These are phyloP conservation scores for Engraulis encrasicolus DNA, from an alignment of 2,113 vertebrate genomes.

Conservation along the genomic window DNA sequence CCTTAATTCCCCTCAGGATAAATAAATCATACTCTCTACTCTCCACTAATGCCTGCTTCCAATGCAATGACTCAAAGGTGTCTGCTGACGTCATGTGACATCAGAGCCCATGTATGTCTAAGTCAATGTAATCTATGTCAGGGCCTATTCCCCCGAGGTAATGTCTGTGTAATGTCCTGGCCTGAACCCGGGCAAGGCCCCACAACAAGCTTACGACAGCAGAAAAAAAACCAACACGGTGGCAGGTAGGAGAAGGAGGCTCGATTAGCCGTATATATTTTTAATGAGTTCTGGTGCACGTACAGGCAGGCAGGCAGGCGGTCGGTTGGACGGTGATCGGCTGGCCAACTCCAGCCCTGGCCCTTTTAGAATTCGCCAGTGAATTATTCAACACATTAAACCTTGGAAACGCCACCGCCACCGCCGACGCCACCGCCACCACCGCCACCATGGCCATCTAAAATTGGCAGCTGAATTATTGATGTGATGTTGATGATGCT, in stretches of 20 bases:
- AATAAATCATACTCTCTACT: no score
- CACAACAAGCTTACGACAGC: constrained; percentile 50
- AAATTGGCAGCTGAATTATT: constrained; percentile 69
- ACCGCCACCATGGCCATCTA: no score
- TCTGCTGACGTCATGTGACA: no score
- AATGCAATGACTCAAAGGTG: no score
- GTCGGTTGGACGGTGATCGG: no score
- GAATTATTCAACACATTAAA: constrained; percentile 69
- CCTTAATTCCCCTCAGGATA: no score
- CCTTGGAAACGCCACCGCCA: constrained; percentile 63
- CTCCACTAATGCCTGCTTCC: no score
- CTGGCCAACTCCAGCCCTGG: constrained; percentile 37
- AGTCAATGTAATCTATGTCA: constrained; percentile 54
- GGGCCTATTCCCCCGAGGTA: no score
- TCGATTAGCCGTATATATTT: constrained; percentile 61
- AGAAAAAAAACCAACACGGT: constrained; percentile 38
- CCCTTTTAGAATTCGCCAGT: constrained; percentile 64
- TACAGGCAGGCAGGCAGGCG: no score
- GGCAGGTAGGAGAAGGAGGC: constrained; percentile 50
- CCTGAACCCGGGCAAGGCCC: no score
- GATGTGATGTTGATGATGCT: constrained; percentile 39
- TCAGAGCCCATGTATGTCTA: no score
- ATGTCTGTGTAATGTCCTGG: constrained; percentile 44
- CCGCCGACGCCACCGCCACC: no score
- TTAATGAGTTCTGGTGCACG: constrained; percentile 60